Evolutionary conservation across 2,113 vertebrate species (phyloP).

Genomic region (Nipponia nippon): DNA sequence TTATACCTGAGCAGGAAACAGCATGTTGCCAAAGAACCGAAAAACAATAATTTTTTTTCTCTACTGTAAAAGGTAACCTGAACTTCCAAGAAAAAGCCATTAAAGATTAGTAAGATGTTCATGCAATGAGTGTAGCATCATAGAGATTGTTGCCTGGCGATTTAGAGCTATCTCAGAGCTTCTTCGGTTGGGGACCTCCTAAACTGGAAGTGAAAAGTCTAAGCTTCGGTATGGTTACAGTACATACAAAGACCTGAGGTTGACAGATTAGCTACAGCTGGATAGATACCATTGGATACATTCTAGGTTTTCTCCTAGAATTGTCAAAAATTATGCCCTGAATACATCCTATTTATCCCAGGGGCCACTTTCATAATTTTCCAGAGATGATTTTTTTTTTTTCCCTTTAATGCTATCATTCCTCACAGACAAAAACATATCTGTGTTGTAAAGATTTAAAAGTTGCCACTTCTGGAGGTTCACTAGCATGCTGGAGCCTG

Average conservation of each 20-base stretch:
- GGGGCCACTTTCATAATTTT: not conserved
- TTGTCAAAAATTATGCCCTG: not conserved
- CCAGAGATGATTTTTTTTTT: not conserved
- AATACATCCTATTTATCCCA: not conserved
- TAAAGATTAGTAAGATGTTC: not conserved
- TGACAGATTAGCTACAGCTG: not conserved
- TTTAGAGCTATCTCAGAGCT: not conserved
- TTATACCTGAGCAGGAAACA: not conserved
- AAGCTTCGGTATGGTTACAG: not conserved
- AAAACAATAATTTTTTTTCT: not conserved
- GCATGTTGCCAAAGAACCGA: not conserved
- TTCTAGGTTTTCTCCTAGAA: not conserved
- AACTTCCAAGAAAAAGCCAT: not conserved
- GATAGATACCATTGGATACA: not conserved
- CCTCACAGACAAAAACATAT: not conserved
- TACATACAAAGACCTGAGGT: not conserved
- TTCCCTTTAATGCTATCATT: not conserved
- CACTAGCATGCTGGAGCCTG: not conserved
- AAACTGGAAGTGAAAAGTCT: not conserved
- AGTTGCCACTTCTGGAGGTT: not conserved
- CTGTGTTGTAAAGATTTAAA: not conserved
- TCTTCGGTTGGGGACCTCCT: not conserved
- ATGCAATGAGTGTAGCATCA: not conserved
- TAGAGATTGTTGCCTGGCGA: not conserved
- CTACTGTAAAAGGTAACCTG: not conserved